These are phyloP conservation scores for Phortica magna DNA, from an alignment of 2,888 invertebrate species.

Conservation along the genomic window DNA sequence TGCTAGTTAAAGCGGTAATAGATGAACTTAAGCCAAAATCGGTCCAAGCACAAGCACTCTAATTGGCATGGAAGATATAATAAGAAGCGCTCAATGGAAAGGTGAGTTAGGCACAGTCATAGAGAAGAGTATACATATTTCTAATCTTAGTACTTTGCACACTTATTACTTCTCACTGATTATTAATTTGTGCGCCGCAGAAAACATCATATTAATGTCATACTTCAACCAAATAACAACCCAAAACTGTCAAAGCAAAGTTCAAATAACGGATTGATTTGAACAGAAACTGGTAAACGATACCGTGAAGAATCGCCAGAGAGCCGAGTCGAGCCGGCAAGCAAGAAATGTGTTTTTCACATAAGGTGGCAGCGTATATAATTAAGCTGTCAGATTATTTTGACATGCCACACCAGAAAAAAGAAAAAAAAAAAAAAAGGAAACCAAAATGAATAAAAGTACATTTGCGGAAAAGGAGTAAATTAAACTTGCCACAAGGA, in stretches of 20 bases:
- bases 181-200: too few relatives aligned
- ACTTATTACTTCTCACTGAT: too few relatives aligned
- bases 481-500: conserved; percentile 26
- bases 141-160: too few relatives aligned
- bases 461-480: conserved; percentile 58
- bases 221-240: conserved; percentile 36
- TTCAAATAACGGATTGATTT: conserved; percentile 58
- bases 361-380: conserved; percentile 62
- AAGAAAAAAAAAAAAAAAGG: conserved; percentile 36
- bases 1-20: too few relatives aligned
- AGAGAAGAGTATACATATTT: too few relatives aligned
- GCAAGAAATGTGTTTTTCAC: conserved; percentile 56
- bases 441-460: conserved; percentile 27
- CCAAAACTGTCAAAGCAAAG: conserved; percentile 59
- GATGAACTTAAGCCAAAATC: too few relatives aligned
- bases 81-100: too few relatives aligned
- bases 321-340: too few relatives aligned
- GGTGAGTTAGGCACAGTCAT: too few relatives aligned
- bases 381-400: conserved; percentile 78
- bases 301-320: conserved; percentile 44
- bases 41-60: too few relatives aligned
- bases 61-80: too few relatives aligned
- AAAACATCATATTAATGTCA: background rate
- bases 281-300: conserved; percentile 68
- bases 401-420: conserved; percentile 68